phyloP scores from a whole-genome alignment of 2,888 invertebrate species.

The Tanypteryx hageni region DNA sequence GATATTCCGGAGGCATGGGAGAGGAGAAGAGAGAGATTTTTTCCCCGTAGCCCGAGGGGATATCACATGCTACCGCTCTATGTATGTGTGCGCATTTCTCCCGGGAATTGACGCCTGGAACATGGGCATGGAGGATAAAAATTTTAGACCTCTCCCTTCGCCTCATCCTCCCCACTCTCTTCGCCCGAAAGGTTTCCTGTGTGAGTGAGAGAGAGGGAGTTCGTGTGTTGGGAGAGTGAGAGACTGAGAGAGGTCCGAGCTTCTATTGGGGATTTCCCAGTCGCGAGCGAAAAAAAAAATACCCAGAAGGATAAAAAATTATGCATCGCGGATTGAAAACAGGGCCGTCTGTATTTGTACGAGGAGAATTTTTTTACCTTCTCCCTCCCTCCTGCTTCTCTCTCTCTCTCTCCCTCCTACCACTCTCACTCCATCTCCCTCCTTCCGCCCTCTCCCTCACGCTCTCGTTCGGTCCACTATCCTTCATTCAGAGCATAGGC shows the following conservation, averaged over 20 bases:
- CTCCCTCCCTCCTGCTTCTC: neutral
- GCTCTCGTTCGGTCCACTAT: neutral
- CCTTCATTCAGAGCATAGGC: neutral
- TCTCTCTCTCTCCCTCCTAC: neutral
- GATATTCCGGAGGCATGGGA: neutral
- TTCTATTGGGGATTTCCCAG: constrained; percentile 36
- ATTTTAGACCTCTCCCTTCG: constrained; percentile 27
- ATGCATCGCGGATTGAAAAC: constrained; percentile 38
- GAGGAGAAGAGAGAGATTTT: neutral
- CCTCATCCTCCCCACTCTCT: too few relatives aligned
- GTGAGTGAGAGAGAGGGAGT: neutral
- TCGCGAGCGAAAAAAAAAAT: constrained; percentile 12
- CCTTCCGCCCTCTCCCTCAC: neutral
- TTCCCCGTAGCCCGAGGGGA: constrained; percentile 35
- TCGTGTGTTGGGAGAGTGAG: neutral
- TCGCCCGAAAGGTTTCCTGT: neutral
- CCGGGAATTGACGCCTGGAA: constrained; percentile 56
- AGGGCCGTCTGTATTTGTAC: constrained; percentile 31
- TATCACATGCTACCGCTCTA: constrained; percentile 40
- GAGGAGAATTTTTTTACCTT: neutral
- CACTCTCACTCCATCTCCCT: too few relatives aligned
- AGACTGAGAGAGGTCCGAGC: neutral
- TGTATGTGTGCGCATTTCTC: constrained; percentile 39
- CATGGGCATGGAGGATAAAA: constrained; percentile 48
- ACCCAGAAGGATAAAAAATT: neutral